These are phyloP conservation scores for Phataginus tetradactyla DNA, from an alignment of 2,797 vertebrate species.

Conservation along the genomic window DNA sequence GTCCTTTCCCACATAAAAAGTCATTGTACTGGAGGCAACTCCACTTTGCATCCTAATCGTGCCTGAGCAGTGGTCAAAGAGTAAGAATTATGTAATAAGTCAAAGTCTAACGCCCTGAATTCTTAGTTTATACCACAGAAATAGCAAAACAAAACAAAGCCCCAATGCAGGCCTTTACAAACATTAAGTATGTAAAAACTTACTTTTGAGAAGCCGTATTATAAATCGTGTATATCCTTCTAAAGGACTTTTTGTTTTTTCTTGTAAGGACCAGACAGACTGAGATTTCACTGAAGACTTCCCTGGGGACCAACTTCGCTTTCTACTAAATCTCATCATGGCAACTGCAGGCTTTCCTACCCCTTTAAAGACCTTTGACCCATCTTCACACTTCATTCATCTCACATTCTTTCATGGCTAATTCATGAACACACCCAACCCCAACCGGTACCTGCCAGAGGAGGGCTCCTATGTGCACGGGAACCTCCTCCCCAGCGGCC, in stretches of 20 bases:
- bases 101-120: constrained; percentile 7
- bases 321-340: not conserved
- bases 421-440: not conserved
- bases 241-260: not conserved
- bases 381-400: not conserved
- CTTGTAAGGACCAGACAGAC: not conserved
- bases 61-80: constrained; percentile 28
- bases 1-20: constrained; percentile 3
- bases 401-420: not conserved
- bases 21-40: not conserved
- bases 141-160: not conserved
- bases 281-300: not conserved
- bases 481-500: not conserved
- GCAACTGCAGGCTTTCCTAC: not conserved
- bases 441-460: not conserved
- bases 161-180: not conserved
- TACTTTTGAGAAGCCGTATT: not conserved
- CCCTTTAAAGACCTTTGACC: not conserved
- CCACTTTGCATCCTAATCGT: not conserved
- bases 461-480: not conserved
- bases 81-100: not conserved
- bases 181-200: not conserved
- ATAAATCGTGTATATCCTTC: not conserved
- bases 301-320: not conserved
- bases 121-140: constrained; percentile 4